These are phyloP conservation scores for Drosophila neoperkinsi DNA, from an alignment of 2,888 invertebrate genomes.

Conservation along the genomic window DNA sequence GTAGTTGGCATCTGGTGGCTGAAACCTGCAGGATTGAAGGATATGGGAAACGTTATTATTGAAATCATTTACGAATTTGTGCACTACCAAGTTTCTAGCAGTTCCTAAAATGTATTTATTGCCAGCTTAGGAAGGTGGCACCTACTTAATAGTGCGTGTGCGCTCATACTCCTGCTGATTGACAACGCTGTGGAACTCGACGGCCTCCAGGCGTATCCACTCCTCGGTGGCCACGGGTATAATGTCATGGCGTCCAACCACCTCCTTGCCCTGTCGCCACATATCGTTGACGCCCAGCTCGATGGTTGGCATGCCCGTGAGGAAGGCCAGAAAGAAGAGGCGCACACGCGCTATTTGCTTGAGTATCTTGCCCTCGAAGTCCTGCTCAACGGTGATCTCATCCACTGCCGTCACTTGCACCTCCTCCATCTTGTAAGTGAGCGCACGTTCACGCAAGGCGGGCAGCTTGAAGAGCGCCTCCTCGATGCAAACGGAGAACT, in stretches of 20 bases:
- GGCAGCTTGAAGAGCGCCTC: slow-evolving; percentile 95
- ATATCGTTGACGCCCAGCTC: slow-evolving; percentile 99
- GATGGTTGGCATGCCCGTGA: slow-evolving; percentile 97
- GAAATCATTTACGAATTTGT: background rate
- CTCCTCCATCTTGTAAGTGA: slow-evolving; percentile 98
- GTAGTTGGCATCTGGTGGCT: slow-evolving; percentile 98
- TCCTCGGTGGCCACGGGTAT: slow-evolving; percentile 99
- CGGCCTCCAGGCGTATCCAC: slow-evolving; percentile 98
- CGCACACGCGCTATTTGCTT: slow-evolving; percentile 98
- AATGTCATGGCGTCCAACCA: slow-evolving; percentile 99
- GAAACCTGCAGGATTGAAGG: slow-evolving; percentile 88
- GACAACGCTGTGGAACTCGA: slow-evolving; percentile 97
- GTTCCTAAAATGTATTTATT: background rate
- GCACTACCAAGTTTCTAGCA: background rate
- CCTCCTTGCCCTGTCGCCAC: slow-evolving; percentile 99
- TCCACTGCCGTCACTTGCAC: slow-evolving; percentile 97
- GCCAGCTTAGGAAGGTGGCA: slow-evolving; percentile 4
- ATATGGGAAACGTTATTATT: background rate
- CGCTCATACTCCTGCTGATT: slow-evolving; percentile 95
- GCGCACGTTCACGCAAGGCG: slow-evolving; percentile 94
- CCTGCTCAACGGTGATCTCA: slow-evolving; percentile 95
- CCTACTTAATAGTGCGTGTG: slow-evolving; percentile 93
- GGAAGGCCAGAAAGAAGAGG: slow-evolving; percentile 97
- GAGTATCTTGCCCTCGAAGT: slow-evolving; percentile 92
- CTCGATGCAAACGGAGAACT: slow-evolving; percentile 96